Conservation (phyloP, 2,888 invertebrate species). For the Acanthosepion lycidas region DNA sequence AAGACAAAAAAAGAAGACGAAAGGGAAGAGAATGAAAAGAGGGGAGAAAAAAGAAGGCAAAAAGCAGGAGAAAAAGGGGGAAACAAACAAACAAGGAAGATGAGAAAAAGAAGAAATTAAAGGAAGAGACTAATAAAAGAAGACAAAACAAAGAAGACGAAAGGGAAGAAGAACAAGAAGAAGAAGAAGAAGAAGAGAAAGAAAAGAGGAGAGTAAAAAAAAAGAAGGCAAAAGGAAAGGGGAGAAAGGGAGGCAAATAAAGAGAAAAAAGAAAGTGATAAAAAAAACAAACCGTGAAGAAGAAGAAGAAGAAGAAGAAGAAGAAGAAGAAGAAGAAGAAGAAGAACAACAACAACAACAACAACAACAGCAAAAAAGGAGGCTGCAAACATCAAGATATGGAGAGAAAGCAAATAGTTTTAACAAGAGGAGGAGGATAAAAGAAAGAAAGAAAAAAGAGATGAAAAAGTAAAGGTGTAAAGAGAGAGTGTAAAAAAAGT, state of each 20-base stretch:
- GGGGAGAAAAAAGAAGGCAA: background rate
- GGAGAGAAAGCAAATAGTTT: no score
- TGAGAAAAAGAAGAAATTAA: background rate
- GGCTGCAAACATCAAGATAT: no score
- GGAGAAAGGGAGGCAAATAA: background rate
- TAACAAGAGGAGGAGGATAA: no score
- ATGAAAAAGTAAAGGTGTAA: background rate
- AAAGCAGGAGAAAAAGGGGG: background rate
- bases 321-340: background rate
- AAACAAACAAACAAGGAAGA: background rate
- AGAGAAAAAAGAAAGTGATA: no score
- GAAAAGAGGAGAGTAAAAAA: background rate
- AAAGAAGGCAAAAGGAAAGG: background rate
- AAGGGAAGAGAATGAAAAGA: background rate
- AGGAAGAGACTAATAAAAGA: background rate
- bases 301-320: no score
- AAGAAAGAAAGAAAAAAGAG: background rate
- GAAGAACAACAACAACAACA: no score
- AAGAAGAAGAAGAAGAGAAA: background rate
- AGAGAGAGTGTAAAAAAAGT: no score
- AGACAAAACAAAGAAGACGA: background rate
- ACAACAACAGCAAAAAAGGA: no score
- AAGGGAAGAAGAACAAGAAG: background rate
- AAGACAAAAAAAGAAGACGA: background rate
- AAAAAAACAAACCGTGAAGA: no score